A percentile compares a stretch with the other conserved stretches of the same genome.
These are phyloP conservation scores for Epinotia nisella DNA, from an alignment of 2,888 invertebrate species.

Conservation along the genomic window DNA sequence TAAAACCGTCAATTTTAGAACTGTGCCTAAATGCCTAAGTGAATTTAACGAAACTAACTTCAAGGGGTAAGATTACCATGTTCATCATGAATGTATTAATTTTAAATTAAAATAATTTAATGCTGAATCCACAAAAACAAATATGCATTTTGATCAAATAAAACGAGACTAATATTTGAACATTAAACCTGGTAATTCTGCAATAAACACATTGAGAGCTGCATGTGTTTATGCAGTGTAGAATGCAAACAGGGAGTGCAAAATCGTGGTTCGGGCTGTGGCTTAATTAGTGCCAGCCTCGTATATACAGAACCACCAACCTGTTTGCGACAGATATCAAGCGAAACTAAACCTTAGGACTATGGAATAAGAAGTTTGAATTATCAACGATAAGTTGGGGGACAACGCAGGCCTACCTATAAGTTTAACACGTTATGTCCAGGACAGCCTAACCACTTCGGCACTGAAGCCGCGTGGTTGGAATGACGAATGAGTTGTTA, in stretches of 20 bases:
- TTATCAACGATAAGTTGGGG: neutral
- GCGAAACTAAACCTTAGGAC: constrained; percentile 3
- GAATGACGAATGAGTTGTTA: constrained; percentile 21
- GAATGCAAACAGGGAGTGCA: constrained; percentile 38
- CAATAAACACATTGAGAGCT: constrained; percentile 33
- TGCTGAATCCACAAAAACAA: neutral
- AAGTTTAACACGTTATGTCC: constrained; percentile 27
- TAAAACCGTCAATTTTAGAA: no score
- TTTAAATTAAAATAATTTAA: neutral
- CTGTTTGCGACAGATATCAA: neutral
- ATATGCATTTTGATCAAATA: neutral
- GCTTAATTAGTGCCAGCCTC: constrained; percentile 41
- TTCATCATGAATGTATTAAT: no score
- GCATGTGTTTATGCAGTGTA: constrained; percentile 41
- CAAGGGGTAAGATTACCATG: no score
- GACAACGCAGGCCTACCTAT: constrained; percentile 13
- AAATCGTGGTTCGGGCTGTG: constrained; percentile 41
- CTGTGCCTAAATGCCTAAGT: no score
- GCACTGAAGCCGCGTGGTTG: constrained; percentile 16
- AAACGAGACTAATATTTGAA: constrained; percentile 18
- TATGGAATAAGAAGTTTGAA: neutral
- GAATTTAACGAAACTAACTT: neutral
- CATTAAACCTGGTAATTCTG: constrained; percentile 12
- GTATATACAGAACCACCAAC: constrained; percentile 22
- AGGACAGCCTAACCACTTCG: constrained; percentile 22